A percentile compares a stretch with the other conserved stretches of the same genome.
phyloP scores from a whole-genome alignment of 1,140 invertebrate genomes.

The Brachionus asplanchnoidis region DNA sequence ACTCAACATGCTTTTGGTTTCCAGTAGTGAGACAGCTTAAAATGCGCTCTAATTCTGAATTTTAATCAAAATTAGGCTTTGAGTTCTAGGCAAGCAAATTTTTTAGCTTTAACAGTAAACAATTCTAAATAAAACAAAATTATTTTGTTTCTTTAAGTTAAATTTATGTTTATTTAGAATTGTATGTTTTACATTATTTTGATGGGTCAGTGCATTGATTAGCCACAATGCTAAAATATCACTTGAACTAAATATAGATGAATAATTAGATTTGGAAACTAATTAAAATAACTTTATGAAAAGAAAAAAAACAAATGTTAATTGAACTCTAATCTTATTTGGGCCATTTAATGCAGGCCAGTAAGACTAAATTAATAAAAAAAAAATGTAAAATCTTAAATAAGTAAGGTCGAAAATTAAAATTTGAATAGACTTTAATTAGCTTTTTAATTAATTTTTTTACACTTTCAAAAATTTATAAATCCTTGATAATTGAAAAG shows the following conservation, averaged over 20 bases:
- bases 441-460: neutral
- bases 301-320: neutral
- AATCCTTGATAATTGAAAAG: neutral
- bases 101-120: neutral
- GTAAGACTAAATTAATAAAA: neutral
- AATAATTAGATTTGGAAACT: neutral
- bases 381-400: neutral
- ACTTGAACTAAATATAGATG: neutral
- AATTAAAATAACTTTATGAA: neutral
- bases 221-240: neutral
- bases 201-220: conserved; percentile 6
- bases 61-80: neutral
- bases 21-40: neutral
- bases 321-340: neutral
- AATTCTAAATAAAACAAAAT: too few relatives aligned
- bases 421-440: neutral
- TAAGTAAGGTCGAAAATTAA: neutral
- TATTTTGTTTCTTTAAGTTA: neutral
- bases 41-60: neutral
- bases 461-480: neutral
- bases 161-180: neutral
- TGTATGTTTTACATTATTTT: neutral
- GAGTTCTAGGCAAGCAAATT: neutral
- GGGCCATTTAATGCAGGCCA: neutral
- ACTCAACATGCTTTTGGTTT: neutral